These are phyloP conservation scores for Coleophora deauratella DNA, from an alignment of 2,888 invertebrate genomes.

Conservation along the genomic window DNA sequence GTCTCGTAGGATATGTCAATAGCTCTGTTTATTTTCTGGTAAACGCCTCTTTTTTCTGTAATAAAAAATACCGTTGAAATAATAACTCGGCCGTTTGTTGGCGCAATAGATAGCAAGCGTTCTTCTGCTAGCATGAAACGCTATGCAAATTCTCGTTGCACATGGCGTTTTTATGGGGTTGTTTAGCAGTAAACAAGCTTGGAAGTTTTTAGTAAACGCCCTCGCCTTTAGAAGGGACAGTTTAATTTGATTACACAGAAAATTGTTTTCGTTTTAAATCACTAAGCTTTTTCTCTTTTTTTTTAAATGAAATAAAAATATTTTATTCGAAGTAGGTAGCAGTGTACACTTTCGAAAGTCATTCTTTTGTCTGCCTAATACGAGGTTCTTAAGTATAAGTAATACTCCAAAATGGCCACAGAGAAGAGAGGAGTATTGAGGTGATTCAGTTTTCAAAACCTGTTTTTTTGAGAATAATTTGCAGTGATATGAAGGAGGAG, in stretches of 20 bases:
- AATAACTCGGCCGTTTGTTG: conserved; percentile 47
- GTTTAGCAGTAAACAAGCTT: background rate
- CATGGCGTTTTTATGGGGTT: conserved; percentile 4
- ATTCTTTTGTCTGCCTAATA: too few species aligned
- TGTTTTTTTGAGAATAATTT: too few species aligned
- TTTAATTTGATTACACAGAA: background rate
- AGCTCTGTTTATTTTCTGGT: conserved; percentile 58
- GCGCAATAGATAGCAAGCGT: conserved; percentile 56
- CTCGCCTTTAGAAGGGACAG: background rate
- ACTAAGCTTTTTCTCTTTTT: too few species aligned
- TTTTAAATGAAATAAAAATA: too few species aligned
- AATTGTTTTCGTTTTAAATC: too few species aligned
- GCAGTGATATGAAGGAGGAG: too few species aligned
- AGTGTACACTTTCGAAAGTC: too few species aligned
- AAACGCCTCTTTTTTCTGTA: conserved; percentile 52
- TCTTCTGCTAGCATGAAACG: conserved; percentile 36
- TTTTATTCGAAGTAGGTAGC: too few species aligned
- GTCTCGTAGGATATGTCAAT: conserved; percentile 55
- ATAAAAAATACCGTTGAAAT: conserved; percentile 57
- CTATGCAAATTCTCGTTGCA: conserved; percentile 46
- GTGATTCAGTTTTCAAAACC: too few species aligned
- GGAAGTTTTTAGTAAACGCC: background rate
- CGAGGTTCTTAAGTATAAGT: too few species aligned
- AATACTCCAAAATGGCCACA: too few species aligned
- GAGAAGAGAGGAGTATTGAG: too few species aligned